These are phyloP conservation scores for Porites australiensis DNA, from an alignment of 64 coral and sea anemone genomes.

Conservation along the genomic window DNA sequence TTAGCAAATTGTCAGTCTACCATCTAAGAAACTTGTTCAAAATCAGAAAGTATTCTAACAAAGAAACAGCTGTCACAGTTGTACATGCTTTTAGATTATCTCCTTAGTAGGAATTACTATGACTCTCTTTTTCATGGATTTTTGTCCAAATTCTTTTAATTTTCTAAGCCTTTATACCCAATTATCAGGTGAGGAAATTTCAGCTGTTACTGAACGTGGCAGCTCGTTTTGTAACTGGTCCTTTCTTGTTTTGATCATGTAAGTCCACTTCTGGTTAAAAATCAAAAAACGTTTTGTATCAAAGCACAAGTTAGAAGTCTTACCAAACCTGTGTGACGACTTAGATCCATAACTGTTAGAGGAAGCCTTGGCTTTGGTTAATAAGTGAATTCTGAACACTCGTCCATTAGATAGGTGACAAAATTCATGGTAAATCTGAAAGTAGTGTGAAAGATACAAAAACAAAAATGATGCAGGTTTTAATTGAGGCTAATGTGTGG, in stretches of 20 bases:
- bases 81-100: not conserved
- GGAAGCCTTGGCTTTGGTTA: slow-evolving; percentile 96
- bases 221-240: not conserved
- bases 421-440: slow-evolving; percentile 96
- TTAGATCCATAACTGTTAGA: slow-evolving; percentile 93
- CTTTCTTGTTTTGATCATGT: not conserved
- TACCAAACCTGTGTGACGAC: slow-evolving; percentile 91
- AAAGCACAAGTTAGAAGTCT: not conserved
- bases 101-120: not conserved
- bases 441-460: not conserved
- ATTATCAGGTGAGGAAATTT: not conserved
- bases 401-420: slow-evolving; percentile 90
- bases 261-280: not conserved
- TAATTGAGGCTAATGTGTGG: no score
- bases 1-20: not conserved
- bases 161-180: not conserved
- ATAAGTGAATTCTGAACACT: slow-evolving; percentile 85
- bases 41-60: not conserved
- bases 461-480: no score
- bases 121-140: not conserved
- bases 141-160: no score
- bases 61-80: not conserved
- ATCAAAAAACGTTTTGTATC: not conserved
- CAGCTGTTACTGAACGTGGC: not conserved
- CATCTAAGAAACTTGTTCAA: not conserved